Evolutionary conservation across 2,113 vertebrate species (phyloP).

Genomic region (Rhinolophus sinicus): DNA sequence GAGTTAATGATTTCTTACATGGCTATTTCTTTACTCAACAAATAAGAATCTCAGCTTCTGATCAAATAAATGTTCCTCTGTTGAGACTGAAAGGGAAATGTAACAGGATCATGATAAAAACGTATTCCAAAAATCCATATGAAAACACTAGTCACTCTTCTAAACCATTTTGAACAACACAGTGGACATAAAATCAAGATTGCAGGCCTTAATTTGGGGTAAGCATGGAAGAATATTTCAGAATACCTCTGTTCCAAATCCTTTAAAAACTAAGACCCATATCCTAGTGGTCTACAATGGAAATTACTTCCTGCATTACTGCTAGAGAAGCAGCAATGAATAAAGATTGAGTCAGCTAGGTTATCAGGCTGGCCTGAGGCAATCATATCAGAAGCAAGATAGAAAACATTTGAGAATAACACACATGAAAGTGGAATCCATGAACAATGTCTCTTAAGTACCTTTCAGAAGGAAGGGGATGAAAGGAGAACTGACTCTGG

Average conservation of each 20-base stretch:
- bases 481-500: no score
- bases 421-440: not conserved
- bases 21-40: not conserved
- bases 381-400: not conserved
- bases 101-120: not conserved
- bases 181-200: not conserved
- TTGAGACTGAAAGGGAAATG: not conserved
- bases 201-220: not conserved
- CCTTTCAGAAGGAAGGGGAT: not conserved
- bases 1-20: not conserved
- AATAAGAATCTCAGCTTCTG: not conserved
- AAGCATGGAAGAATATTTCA: not conserved
- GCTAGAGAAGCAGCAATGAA: not conserved
- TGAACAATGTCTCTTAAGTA: not conserved
- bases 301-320: not conserved
- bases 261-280: not conserved
- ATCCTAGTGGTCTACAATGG: not conserved
- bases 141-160: conserved; percentile 10
- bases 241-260: not conserved
- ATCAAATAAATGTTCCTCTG: not conserved
- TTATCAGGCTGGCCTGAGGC: not conserved
- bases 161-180: conserved; percentile 16
- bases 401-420: not conserved
- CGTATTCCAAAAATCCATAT: not conserved
- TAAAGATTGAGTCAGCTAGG: not conserved